These are phyloP conservation scores for Autographa pulchrina DNA, from an alignment of 2,888 invertebrate genomes.

Conservation along the genomic window DNA sequence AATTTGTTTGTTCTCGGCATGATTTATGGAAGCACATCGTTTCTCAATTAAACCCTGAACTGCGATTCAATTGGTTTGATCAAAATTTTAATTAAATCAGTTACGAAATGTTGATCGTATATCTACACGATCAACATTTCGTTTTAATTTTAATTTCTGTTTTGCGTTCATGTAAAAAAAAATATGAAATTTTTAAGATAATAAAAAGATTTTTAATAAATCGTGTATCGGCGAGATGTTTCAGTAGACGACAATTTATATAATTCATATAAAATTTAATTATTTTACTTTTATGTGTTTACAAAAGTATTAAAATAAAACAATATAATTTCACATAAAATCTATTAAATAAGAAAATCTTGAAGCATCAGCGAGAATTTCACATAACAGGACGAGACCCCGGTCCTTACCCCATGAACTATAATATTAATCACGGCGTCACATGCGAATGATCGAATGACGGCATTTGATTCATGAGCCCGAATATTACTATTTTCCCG, in stretches of 20 bases:
- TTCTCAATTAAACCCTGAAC: constrained; percentile 6
- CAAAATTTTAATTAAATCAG: constrained; percentile 6
- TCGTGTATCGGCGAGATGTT: too few relatives aligned
- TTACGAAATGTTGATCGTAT: neutral
- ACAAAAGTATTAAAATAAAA: too few relatives aligned
- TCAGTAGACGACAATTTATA: too few relatives aligned
- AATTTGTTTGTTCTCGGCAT: constrained; percentile 1
- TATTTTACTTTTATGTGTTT: too few relatives aligned
- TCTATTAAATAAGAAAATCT: neutral
- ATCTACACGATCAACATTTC: neutral
- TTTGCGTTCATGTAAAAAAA: neutral
- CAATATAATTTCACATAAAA: neutral
- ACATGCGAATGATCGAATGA: constrained; percentile 44
- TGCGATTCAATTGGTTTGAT: constrained; percentile 4
- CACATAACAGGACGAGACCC: neutral
- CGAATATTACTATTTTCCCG: constrained; percentile 33
- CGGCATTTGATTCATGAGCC: constrained; percentile 39
- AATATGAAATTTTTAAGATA: too few relatives aligned
- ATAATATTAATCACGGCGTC: constrained; percentile 39
- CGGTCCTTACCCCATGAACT: constrained; percentile 25
- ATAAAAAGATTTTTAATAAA: too few relatives aligned
- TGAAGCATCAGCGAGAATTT: neutral
- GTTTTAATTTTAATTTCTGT: neutral
- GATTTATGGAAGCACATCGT: constrained; percentile 5
- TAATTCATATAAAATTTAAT: too few relatives aligned